Evolutionary conservation across 2,888 invertebrate genomes (phyloP).

Genomic region (Melangyna quadrimaculata): DNA sequence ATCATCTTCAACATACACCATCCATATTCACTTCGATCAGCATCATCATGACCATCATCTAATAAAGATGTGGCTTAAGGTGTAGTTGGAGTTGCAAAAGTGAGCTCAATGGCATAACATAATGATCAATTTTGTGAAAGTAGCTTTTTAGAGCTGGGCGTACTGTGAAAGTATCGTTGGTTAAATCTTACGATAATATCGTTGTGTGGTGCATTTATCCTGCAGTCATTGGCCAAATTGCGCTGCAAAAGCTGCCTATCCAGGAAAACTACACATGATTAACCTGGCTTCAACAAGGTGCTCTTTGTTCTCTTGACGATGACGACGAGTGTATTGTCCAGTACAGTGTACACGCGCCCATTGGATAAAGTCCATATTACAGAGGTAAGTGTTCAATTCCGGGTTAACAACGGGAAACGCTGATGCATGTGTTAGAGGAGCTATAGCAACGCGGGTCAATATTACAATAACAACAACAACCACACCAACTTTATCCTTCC

Average conservation of each 20-base stretch:
- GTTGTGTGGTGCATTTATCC: slow-evolving; percentile 35
- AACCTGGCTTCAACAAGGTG: slow-evolving; percentile 43
- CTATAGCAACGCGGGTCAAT: slow-evolving; percentile 29
- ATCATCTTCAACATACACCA: neutral
- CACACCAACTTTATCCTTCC: neutral
- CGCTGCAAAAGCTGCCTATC: slow-evolving; percentile 23
- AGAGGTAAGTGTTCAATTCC: slow-evolving; percentile 53
- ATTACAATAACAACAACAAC: slow-evolving; percentile 13
- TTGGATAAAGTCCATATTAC: slow-evolving; percentile 48
- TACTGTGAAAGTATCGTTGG: slow-evolving; percentile 39
- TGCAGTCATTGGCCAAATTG: slow-evolving; percentile 52
- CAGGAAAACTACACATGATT: slow-evolving; percentile 46
- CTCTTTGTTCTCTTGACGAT: slow-evolving; percentile 18
- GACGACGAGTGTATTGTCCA: too few relatives aligned
- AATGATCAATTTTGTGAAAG: slow-evolving; percentile 59
- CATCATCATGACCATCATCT: neutral
- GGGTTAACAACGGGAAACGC: slow-evolving; percentile 60
- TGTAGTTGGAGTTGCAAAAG: slow-evolving; percentile 25
- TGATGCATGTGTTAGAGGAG: slow-evolving; percentile 50
- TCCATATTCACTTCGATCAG: neutral
- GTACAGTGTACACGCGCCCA: slow-evolving; percentile 4
- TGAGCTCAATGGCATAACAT: slow-evolving; percentile 26
- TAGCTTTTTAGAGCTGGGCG: slow-evolving; percentile 34
- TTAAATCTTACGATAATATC: slow-evolving; percentile 37
- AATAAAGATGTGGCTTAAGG: slow-evolving; percentile 20